Evolutionary conservation across 2,888 invertebrate species (phyloP).

Genomic region (Corbicula japonica): DNA sequence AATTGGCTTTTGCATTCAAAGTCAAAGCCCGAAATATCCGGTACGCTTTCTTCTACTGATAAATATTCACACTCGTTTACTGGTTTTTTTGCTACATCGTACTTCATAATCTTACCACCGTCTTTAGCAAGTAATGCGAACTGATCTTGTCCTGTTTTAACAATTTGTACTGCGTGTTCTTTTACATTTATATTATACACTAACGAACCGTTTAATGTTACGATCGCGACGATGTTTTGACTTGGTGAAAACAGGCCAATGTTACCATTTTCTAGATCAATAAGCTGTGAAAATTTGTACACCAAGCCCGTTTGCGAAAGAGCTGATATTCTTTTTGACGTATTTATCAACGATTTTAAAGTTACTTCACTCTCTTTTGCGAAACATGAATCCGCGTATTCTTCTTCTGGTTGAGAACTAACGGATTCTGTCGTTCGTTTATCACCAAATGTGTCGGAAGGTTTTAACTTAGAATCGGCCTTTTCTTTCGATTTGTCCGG

Average conservation of each 20-base stretch:
- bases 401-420: neutral
- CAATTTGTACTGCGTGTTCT: neutral
- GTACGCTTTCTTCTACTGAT: neutral
- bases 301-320: neutral
- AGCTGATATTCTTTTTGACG: neutral
- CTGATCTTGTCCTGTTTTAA: neutral
- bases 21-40: neutral
- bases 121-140: neutral
- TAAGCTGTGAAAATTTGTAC: constrained; percentile 1
- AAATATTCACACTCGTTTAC: neutral
- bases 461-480: neutral
- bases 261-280: neutral
- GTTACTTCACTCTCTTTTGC: too few species aligned
- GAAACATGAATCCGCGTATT: too few species aligned
- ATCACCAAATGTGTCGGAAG: neutral
- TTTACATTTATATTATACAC: too few species aligned
- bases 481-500: too few species aligned
- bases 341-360: neutral
- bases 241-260: neutral
- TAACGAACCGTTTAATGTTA: neutral
- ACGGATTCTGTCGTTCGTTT: neutral
- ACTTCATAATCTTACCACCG: neutral
- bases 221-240: neutral
- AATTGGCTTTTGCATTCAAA: neutral
- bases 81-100: neutral